These are phyloP conservation scores for Adoxophyes honmai DNA, from an alignment of 1,140 invertebrate species.

Conservation along the genomic window DNA sequence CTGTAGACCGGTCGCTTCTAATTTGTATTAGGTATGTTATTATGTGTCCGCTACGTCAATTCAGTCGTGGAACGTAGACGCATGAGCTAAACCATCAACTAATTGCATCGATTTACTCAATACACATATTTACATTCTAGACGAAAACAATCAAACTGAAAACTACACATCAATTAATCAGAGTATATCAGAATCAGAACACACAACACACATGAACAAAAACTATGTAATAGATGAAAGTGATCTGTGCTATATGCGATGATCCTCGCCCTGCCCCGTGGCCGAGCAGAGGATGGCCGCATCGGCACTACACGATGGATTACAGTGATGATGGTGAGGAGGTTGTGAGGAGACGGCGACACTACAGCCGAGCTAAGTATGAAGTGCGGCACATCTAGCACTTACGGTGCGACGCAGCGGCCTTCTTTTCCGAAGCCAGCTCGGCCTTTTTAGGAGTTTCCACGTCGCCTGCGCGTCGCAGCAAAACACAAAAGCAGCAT, in stretches of 20 bases:
- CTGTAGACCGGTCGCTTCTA: too few species aligned
- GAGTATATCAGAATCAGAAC: neutral
- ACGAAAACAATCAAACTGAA: neutral
- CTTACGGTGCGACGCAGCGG: conserved; percentile 68
- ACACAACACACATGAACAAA: conserved; percentile 8
- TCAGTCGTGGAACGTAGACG: too few species aligned
- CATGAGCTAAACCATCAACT: neutral
- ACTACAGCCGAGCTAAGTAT: conserved; percentile 44
- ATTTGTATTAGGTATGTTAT: too few species aligned
- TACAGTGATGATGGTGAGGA: conserved; percentile 20
- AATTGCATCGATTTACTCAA: neutral
- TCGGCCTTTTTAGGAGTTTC: conserved; percentile 71
- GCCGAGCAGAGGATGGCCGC: conserved; percentile 22
- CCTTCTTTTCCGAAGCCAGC: conserved; percentile 70
- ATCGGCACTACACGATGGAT: conserved; percentile 13
- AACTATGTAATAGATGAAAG: neutral
- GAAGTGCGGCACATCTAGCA: conserved; percentile 67
- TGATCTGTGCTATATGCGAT: neutral
- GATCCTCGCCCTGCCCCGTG: neutral
- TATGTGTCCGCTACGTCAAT: too few species aligned
- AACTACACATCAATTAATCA: conserved; percentile 5
- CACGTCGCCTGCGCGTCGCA: conserved; percentile 65
- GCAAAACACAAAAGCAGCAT: conserved; percentile 73
- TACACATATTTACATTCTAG: neutral
- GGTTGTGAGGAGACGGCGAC: conserved; percentile 21